These are phyloP conservation scores for Azorinus chamasolen DNA, from an alignment of 2,888 invertebrate genomes.

Conservation along the genomic window DNA sequence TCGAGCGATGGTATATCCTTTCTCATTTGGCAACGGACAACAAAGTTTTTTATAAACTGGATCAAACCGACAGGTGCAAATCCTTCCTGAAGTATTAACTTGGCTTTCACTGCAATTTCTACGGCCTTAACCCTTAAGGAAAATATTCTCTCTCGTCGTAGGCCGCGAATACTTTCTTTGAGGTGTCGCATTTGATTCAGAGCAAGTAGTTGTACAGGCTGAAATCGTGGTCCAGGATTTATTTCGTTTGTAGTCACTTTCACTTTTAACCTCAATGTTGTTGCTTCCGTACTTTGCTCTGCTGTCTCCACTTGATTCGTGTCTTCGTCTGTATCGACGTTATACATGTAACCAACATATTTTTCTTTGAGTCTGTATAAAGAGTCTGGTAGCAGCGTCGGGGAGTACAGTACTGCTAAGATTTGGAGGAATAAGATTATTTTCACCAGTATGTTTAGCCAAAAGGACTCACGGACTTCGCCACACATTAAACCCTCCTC, in stretches of 20 bases:
- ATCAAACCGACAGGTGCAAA: slow-evolving; percentile 37
- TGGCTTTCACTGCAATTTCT: slow-evolving; percentile 20
- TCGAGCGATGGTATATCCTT: slow-evolving; percentile 21
- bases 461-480: slow-evolving; percentile 23
- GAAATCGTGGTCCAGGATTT: background rate
- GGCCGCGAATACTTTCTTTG: background rate
- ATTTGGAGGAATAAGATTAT: slow-evolving; percentile 35
- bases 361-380: slow-evolving; percentile 5
- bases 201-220: slow-evolving; percentile 19
- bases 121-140: slow-evolving; percentile 24
- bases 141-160: slow-evolving; percentile 15
- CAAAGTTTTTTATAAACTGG: slow-evolving; percentile 35
- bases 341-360: slow-evolving; percentile 22
- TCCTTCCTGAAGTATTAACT: slow-evolving; percentile 34
- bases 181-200: slow-evolving; percentile 20
- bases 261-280: slow-evolving; percentile 27
- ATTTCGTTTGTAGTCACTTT: background rate
- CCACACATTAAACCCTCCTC: slow-evolving; percentile 18
- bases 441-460: slow-evolving; percentile 31
- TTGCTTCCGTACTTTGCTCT: slow-evolving; percentile 1
- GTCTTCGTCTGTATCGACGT: slow-evolving; percentile 5
- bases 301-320: background rate
- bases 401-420: slow-evolving; percentile 38
- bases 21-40: slow-evolving; percentile 38
- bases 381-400: slow-evolving; percentile 25